These are phyloP conservation scores for Clivina fossor DNA, from an alignment of 2,888 invertebrate genomes.

Conservation along the genomic window DNA sequence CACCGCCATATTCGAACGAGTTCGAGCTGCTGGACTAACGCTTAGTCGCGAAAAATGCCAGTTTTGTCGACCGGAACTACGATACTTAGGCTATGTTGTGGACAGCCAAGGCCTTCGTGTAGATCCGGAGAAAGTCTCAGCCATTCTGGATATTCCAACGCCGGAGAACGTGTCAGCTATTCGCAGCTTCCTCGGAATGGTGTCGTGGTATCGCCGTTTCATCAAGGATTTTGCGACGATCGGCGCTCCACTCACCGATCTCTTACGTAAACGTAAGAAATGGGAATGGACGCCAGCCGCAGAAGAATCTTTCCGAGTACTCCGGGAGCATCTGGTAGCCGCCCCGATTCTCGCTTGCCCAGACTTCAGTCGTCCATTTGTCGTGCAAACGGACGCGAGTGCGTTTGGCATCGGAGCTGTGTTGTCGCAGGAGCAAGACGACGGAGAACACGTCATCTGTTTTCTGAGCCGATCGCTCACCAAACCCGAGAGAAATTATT, in stretches of 20 bases:
- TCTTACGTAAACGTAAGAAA: constrained; percentile 1
- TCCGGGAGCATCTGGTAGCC: constrained; percentile 3
- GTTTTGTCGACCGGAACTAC: too few relatives aligned
- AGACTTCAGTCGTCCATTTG: constrained; percentile 19
- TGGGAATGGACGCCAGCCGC: constrained; percentile 7
- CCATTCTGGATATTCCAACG: too few relatives aligned
- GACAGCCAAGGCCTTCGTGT: too few relatives aligned
- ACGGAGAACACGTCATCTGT: constrained; percentile 32
- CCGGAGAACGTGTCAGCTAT: too few relatives aligned
- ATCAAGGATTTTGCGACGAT: constrained; percentile 5
- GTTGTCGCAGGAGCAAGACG: constrained; percentile 11
- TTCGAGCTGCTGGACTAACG: too few relatives aligned
- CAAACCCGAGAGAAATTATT: constrained; percentile 33
- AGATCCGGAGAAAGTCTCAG: too few relatives aligned
- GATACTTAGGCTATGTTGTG: too few relatives aligned
- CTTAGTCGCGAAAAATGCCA: too few relatives aligned
- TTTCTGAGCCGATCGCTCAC: constrained; percentile 36
- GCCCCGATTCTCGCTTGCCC: constrained; percentile 24
- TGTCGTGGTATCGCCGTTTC: constrained; percentile 22
- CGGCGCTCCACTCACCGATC: not conserved
- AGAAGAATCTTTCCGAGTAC: constrained; percentile 5
- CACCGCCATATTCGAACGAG: too few relatives aligned
- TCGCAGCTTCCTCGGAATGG: constrained; percentile 6
- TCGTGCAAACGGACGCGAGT: constrained; percentile 30
- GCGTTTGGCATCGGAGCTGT: constrained; percentile 17